Conservation (phyloP, 2,113 vertebrate species). For the Tretioscincus oriximinensis region DNA sequence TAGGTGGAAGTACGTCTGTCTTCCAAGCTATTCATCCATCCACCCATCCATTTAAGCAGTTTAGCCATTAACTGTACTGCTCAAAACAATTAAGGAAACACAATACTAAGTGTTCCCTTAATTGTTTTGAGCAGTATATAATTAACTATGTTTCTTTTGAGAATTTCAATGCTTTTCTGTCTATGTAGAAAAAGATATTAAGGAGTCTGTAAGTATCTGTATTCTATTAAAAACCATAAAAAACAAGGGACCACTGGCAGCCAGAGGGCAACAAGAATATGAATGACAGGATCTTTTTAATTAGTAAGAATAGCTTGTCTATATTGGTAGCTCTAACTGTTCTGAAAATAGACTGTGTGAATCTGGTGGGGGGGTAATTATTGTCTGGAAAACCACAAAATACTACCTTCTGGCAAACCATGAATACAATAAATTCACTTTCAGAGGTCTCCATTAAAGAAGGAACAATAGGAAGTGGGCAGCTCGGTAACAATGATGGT, state of each 20-base stretch:
- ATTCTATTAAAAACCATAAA: background rate
- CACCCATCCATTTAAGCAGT: background rate
- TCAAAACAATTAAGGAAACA: too few relatives aligned
- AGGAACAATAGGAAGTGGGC: slow-evolving; percentile 27
- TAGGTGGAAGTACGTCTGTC: too few relatives aligned
- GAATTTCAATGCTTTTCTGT: slow-evolving; percentile 39
- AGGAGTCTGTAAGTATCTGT: slow-evolving; percentile 38
- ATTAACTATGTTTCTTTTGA: background rate
- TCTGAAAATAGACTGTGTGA: slow-evolving; percentile 59
- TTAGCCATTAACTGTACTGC: background rate
- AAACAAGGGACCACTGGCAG: slow-evolving; percentile 57
- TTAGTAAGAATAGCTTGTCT: slow-evolving; percentile 69
- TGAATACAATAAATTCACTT: slow-evolving; percentile 54
- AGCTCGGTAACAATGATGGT: slow-evolving; percentile 38
- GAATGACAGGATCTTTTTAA: slow-evolving; percentile 70
- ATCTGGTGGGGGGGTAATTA: slow-evolving; percentile 66
- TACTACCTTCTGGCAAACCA: slow-evolving; percentile 52
- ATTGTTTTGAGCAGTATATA: too few relatives aligned
- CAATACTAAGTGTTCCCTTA: too few relatives aligned
- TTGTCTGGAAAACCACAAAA: slow-evolving; percentile 64
- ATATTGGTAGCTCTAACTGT: slow-evolving; percentile 68
- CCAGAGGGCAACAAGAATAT: slow-evolving; percentile 51
- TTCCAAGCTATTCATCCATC: too few relatives aligned
- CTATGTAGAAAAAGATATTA: slow-evolving; percentile 21
- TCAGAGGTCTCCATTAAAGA: slow-evolving; percentile 57